Base-by-base conservation (phyloP, 2,113 vertebrate genomes). In the Clupea harengus region DNA sequence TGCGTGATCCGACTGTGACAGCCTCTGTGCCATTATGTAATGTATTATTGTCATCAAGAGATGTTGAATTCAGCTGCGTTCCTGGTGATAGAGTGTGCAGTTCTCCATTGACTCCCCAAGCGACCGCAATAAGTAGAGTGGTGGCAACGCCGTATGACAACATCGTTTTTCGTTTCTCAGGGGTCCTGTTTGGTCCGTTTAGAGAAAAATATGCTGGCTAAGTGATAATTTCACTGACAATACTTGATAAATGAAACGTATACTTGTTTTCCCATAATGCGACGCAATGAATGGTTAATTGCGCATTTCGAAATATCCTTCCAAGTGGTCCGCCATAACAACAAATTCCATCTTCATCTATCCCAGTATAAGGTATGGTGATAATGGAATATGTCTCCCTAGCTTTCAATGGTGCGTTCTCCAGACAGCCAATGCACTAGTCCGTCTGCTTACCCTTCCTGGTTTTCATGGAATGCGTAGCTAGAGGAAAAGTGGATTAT, bases 31-130 rank as follows among this genome's bases (percentile, higher is more conserved):
- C 83, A 83, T 94, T 94, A 3, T 57, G 17, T 6, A 64, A 80
- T 50, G n/a, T 11, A 5, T 78, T 82, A 6, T 89, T 87, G 2
- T 85, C 83, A 82, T 85, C 83, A 82, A 50, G 52, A 54, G 89
- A 57, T 18, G 94, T 93, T 85, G 92, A 88, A 81, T 95, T 95
- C 0, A 91, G 8, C n/a, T 87, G 92, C 87, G 88, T 91, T 89
- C 92, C 85, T 57, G 92, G 52, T 32, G 93, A 88, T 72, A 89
- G 82, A 78, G 84, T 88, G 49, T 84, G 87, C 18, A 84, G 93
- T 20, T 87, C 90, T 45, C 89, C 86, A 4, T 82, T 84, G 46
- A 90, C 91, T 83, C 87, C 54, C 89, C 90, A 93, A 0, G 92
- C 81, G 72, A 86, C 84, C 72, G 88, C 89, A 32, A 92, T 44